Evolutionary conservation across 2,797 vertebrate genomes (phyloP).

Genomic region (Vultur gryphus): DNA sequence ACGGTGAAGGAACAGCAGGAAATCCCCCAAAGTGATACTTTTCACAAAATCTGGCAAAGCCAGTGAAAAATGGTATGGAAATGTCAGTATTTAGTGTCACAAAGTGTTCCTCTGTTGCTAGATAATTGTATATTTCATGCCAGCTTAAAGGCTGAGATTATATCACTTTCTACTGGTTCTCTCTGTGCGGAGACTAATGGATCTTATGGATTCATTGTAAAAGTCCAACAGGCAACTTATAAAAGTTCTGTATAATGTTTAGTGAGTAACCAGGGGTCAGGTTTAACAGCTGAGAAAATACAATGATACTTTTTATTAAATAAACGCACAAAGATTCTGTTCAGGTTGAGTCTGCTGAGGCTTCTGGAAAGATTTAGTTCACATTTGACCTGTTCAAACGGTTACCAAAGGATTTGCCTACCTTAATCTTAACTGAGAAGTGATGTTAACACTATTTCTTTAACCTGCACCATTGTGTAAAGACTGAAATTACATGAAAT

Average conservation of each 20-base stretch:
- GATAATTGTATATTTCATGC: not conserved
- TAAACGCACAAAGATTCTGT: not conserved
- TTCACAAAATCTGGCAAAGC: not conserved
- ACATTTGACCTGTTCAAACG: not conserved
- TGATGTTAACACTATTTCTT: not conserved
- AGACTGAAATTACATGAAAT: not conserved
- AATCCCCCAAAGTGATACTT: not conserved
- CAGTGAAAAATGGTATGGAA: not conserved
- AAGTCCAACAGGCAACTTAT: not conserved
- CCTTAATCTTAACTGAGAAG: not conserved
- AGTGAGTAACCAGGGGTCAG: not conserved
- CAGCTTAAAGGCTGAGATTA: not conserved
- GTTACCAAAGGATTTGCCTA: not conserved
- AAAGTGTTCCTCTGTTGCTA: not conserved
- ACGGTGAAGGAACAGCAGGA: not conserved
- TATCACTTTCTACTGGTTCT: not conserved
- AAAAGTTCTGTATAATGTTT: not conserved
- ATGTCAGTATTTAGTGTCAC: not conserved
- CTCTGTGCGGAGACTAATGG: not conserved
- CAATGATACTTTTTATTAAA: not conserved
- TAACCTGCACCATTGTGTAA: not conserved
- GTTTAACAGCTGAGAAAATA: not conserved
- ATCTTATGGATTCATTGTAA: not conserved
- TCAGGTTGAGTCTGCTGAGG: not conserved
- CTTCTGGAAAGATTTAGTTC: not conserved